A percentile compares a stretch with the other conserved stretches of the same genome.
Evolutionary conservation across 2,113 vertebrate species (phyloP).

Genomic region (Fregata magnificens): DNA sequence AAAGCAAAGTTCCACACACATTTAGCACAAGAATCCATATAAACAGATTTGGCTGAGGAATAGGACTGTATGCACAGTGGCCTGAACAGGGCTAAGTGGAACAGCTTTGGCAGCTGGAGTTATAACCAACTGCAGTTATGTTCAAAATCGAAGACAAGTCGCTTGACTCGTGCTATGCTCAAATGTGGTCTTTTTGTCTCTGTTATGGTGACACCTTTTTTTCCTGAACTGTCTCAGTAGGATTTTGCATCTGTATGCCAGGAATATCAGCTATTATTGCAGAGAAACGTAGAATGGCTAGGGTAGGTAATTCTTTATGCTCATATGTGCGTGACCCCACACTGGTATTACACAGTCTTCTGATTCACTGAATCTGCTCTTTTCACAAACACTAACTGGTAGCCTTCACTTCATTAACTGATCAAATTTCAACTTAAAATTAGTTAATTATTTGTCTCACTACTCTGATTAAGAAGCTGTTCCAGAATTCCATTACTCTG

Average conservation of each 20-base stretch:
- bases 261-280: background rate
- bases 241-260: background rate
- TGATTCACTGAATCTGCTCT: background rate
- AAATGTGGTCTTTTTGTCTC: background rate
- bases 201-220: background rate
- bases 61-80: background rate
- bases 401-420: background rate
- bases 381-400: background rate
- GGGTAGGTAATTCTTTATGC: background rate
- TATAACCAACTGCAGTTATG: background rate
- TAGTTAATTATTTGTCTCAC: background rate
- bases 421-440: background rate
- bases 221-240: background rate
- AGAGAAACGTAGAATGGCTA: background rate
- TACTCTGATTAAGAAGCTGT: background rate
- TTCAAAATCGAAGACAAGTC: background rate
- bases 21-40: background rate
- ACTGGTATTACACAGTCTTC: background rate
- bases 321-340: background rate
- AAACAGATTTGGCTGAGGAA: background rate
- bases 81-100: background rate
- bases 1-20: background rate
- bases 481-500: background rate
- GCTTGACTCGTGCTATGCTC: background rate
- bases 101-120: background rate